Percentiles rank a stretch among this genome's conserved stretches.
Conservation (phyloP, 2,797 vertebrate species). For the Tenualosa ilisha region DNA sequence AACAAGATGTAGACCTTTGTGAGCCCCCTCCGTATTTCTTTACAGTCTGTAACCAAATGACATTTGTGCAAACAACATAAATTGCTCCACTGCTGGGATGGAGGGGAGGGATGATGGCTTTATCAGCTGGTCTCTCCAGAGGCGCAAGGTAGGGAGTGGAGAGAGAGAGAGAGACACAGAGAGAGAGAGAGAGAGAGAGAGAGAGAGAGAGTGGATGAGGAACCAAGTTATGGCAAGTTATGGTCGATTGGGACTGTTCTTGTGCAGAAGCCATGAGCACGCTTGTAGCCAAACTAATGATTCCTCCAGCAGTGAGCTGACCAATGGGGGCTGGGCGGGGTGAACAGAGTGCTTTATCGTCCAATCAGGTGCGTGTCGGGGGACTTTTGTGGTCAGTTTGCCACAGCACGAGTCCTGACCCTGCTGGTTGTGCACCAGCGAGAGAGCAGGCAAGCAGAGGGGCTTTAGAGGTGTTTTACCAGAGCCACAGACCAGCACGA, state of each 20-base stretch:
- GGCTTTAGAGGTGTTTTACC: no score
- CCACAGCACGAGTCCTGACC: neutral
- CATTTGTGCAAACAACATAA: slow-evolving; percentile 48
- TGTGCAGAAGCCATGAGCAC: neutral
- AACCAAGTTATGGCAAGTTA: slow-evolving; percentile 39
- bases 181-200: neutral
- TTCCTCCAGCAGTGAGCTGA: neutral
- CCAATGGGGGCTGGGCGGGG: neutral
- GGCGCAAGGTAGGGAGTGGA: neutral
- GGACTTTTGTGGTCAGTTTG: neutral
- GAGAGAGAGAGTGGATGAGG: neutral
- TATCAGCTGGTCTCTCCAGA: slow-evolving; percentile 45
- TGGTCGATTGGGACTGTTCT: neutral
- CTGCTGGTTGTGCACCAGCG: neutral
- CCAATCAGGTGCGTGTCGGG: neutral
- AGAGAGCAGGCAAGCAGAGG: neutral
- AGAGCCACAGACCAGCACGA: neutral
- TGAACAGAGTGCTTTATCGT: neutral
- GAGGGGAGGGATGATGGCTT: slow-evolving; percentile 49
- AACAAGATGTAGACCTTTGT: slow-evolving; percentile 45
- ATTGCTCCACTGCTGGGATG: slow-evolving; percentile 39
- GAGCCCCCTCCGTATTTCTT: slow-evolving; percentile 35
- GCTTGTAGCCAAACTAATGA: neutral
- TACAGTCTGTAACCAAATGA: slow-evolving; percentile 45
- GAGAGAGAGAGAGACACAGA: neutral